Evolutionary conservation across 2,113 vertebrate genomes (phyloP), one percentile per base, ranked within the genome.

Genomic region (Mustelus asterias): DNA sequence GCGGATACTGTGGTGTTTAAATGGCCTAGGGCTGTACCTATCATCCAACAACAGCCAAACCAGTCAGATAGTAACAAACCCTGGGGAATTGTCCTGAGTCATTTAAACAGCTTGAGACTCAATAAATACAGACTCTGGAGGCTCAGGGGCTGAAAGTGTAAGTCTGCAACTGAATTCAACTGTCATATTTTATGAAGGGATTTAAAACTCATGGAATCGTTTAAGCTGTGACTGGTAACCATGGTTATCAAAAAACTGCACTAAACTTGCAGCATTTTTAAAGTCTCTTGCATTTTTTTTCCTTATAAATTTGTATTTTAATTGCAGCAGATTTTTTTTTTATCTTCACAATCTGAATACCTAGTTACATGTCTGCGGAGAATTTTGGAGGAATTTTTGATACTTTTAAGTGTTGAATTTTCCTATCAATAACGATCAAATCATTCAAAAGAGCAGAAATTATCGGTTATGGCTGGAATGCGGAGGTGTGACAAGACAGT

Each of bases 21-120:
- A 93, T 72, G 94, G 94, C 94, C 94, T 72, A 44, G 95, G 96
- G 96, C 95, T 96, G 96, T 96, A 96, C 96, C 96, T 96, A 96
- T 96, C 96, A 96, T 96, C 88, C 96, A 95, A 96, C 96, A 96
- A 95, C 94, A 96, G 96, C 96, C 96, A 96, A 96, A 95, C 88
- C 94, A 95, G 94, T 95, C 69, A 95, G 94, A 95, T 95, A 95
- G 94, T 54, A 95, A 54, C 6, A 29, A 41, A 95, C 94, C 94
- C 94, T 72, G 41, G 94, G 94, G 94, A 95, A 72, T 95, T 41
- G 48, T 67, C 94, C 54, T 76, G 94, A 95, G 94, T 95, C 94
- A 95, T 54, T 95, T 70, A 69, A 95, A 72, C 94, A 95, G 94
- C 69, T 72, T 76, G 67, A 70, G 67, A 95, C 67, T 95, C 94